These are phyloP conservation scores for Hoplostethus mediterraneus DNA, from an alignment of 2,797 vertebrate genomes.

Conservation along the genomic window DNA sequence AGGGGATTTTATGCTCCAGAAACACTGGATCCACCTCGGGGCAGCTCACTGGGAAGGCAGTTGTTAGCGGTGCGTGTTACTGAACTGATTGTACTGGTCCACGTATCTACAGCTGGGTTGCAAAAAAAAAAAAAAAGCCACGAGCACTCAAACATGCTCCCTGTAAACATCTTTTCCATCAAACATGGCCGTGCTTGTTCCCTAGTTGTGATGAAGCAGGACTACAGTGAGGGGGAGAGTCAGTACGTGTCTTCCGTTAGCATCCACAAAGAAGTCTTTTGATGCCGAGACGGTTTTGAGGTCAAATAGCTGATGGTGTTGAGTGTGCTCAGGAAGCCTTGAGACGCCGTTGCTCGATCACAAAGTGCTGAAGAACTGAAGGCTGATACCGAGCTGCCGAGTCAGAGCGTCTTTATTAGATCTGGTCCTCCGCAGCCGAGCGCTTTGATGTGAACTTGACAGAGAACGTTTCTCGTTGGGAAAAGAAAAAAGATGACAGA, in stretches of 20 bases:
- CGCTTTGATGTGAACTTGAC: conserved; percentile 20
- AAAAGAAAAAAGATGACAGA: conserved; percentile 4
- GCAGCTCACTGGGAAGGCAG: not conserved
- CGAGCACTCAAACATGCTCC: conserved; percentile 23
- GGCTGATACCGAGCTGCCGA: not conserved
- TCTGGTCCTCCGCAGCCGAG: not conserved
- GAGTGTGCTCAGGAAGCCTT: conserved; percentile 29
- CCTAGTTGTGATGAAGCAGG: not conserved
- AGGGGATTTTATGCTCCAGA: conserved; percentile 23
- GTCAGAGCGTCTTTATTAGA: conserved; percentile 20
- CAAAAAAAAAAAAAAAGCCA: not conserved
- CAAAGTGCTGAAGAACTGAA: conserved; percentile 28
- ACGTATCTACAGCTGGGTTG: conserved; percentile 1
- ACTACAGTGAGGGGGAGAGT: not conserved
- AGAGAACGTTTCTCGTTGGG: conserved; percentile 11
- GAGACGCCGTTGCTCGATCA: conserved; percentile 12
- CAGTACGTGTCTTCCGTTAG: conserved; percentile 21
- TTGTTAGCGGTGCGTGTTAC: not conserved
- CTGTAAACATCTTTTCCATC: not conserved
- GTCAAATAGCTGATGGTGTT: conserved; percentile 30
- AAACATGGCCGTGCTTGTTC: too few relatives aligned
- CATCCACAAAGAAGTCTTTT: conserved; percentile 60
- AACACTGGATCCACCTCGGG: conserved; percentile 4
- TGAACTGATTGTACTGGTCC: not conserved
- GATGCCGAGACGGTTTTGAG: conserved; percentile 43